A percentile compares a stretch with the other conserved stretches of the same genome.
phyloP scores from a whole-genome alignment of 2,888 invertebrate genomes.

The Spodoptera picta region DNA sequence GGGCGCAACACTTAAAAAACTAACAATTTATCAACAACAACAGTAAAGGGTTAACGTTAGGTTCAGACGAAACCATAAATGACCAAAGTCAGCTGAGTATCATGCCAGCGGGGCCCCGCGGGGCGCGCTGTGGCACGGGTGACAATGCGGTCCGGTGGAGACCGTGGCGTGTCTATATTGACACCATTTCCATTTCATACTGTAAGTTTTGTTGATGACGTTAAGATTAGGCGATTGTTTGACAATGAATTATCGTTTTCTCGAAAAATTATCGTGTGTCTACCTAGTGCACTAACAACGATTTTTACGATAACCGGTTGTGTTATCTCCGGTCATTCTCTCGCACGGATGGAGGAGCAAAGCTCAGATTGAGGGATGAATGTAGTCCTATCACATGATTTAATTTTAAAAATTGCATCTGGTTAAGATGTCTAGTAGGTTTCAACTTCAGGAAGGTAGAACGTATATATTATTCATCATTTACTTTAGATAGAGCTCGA shows the following conservation, averaged over 20 bases:
- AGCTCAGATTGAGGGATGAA: constrained; percentile 2
- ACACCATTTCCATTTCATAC: constrained; percentile 20
- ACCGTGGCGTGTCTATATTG: constrained; percentile 3
- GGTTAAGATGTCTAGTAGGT: constrained; percentile 36
- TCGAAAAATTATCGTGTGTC: constrained; percentile 24
- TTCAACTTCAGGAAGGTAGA: constrained; percentile 31
- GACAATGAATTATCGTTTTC: constrained; percentile 28
- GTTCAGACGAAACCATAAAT: constrained; percentile 48
- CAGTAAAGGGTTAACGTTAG: constrained; percentile 70
- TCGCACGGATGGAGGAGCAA: constrained; percentile 56
- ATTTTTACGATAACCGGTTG: constrained; percentile 16
- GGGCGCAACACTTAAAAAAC: constrained; percentile 83
- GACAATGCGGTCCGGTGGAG: constrained; percentile 6
- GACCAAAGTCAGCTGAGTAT: constrained; percentile 39
- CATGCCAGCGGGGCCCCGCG: constrained; percentile 4
- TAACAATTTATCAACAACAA: constrained; percentile 81
- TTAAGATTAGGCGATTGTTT: constrained; percentile 45
- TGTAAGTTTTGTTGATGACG: constrained; percentile 38
- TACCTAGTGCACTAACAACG: constrained; percentile 41
- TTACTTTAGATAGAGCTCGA: constrained; percentile 63
- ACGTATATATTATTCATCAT: constrained; percentile 53
- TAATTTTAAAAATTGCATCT: background rate
- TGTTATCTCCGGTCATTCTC: constrained; percentile 54
- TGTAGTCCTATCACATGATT: constrained; percentile 9
- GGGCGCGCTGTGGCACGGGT: constrained; percentile 2